These are phyloP conservation scores for Amphiprion percula DNA, from an alignment of 2,113 vertebrate species.

Conservation along the genomic window DNA sequence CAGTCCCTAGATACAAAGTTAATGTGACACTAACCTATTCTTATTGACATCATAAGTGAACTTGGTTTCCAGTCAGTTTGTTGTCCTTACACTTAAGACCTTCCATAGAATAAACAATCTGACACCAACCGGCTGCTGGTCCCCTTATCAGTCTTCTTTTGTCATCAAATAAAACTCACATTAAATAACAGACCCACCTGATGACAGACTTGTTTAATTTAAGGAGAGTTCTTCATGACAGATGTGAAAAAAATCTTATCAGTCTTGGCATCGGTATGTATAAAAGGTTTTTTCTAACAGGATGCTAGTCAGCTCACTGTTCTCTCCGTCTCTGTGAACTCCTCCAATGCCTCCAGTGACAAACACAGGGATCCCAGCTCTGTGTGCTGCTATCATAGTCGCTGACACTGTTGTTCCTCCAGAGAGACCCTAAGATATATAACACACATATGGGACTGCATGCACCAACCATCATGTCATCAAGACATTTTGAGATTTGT, in stretches of 20 bases:
- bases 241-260: background rate
- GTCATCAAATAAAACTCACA: background rate
- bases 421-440: slow-evolving; percentile 84
- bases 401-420: slow-evolving; percentile 92
- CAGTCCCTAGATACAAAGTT: background rate
- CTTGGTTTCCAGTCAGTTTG: background rate
- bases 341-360: slow-evolving; percentile 93
- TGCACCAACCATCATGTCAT: too few species aligned
- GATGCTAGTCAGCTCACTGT: slow-evolving; percentile 81
- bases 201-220: background rate
- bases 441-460: background rate
- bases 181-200: background rate
- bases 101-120: background rate
- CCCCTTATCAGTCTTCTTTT: background rate
- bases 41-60: background rate
- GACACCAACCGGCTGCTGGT: background rate
- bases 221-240: background rate
- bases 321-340: slow-evolving; percentile 90
- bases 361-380: slow-evolving; percentile 89
- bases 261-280: background rate
- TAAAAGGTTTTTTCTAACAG: background rate
- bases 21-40: background rate
- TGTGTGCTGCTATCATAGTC: slow-evolving; percentile 91
- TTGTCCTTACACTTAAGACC: background rate
- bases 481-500: background rate